Evolutionary conservation across 2,888 invertebrate genomes (phyloP).

Genomic region (Ornithoptera priamus): DNA sequence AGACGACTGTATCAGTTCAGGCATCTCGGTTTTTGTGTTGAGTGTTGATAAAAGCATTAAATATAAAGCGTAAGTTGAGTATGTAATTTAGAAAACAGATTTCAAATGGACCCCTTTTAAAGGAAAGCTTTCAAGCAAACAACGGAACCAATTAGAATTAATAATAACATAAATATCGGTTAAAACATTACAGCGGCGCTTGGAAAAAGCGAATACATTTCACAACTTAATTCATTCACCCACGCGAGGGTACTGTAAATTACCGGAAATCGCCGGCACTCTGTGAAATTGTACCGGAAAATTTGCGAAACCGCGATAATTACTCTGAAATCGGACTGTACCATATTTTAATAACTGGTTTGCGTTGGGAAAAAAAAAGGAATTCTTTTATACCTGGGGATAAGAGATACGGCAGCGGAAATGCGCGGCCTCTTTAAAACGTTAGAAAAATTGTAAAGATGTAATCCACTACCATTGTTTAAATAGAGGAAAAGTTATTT

Average conservation of each 20-base stretch:
- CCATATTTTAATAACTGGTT: conserved; percentile 28
- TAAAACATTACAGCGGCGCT: neutral
- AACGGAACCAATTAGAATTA: conserved; percentile 14
- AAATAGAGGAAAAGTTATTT: too few species aligned
- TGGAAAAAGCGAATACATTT: conserved; percentile 11
- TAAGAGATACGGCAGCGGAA: neutral
- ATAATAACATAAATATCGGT: conserved; percentile 17
- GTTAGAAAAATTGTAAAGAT: too few species aligned
- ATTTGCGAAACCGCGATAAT: conserved; percentile 33
- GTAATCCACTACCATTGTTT: too few species aligned
- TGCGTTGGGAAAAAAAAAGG: neutral
- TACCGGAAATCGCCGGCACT: conserved; percentile 34
- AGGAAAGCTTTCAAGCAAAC: conserved; percentile 1
- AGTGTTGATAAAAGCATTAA: too few species aligned
- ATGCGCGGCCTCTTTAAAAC: too few species aligned
- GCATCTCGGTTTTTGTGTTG: too few species aligned
- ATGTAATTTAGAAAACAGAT: too few species aligned
- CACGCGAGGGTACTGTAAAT: conserved; percentile 30
- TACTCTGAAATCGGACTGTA: conserved; percentile 31
- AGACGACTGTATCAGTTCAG: too few species aligned
- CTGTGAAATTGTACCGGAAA: conserved; percentile 34
- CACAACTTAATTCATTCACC: conserved; percentile 27
- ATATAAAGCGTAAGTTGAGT: too few species aligned
- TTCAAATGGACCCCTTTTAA: too few species aligned
- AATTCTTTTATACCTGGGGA: conserved; percentile 16